Conservation (phyloP, 1,140 invertebrate genomes). For the Papilio helenus region DNA sequence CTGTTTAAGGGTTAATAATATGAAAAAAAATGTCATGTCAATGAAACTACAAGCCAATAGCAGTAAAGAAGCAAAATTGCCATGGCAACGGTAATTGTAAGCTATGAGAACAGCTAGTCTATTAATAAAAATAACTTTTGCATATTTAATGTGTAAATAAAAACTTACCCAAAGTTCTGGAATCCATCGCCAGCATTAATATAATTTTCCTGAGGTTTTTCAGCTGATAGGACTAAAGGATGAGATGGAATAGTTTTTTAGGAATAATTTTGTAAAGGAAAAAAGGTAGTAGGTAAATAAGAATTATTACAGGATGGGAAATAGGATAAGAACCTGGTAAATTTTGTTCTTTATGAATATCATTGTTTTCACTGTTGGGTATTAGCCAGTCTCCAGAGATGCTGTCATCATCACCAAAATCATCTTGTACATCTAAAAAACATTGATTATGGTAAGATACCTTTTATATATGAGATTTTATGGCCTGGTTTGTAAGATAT, state of each 20-base stretch:
- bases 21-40: too few relatives aligned
- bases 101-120: too few relatives aligned
- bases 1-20: too few relatives aligned
- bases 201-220: slow-evolving; percentile 26
- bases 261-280: slow-evolving; percentile 39
- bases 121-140: too few relatives aligned
- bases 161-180: slow-evolving; percentile 28
- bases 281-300: slow-evolving; percentile 43
- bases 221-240: slow-evolving; percentile 25
- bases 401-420: slow-evolving; percentile 66
- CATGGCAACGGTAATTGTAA: too few relatives aligned
- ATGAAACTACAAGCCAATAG: too few relatives aligned
- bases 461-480: too few relatives aligned
- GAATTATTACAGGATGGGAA: slow-evolving; percentile 42
- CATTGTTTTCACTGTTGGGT: slow-evolving; percentile 50
- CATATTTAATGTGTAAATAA: slow-evolving; percentile 1
- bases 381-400: slow-evolving; percentile 68
- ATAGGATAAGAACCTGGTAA: slow-evolving; percentile 57
- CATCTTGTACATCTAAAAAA: slow-evolving; percentile 60
- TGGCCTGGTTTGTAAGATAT: too few relatives aligned
- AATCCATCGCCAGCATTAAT: slow-evolving; percentile 6
- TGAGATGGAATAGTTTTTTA: slow-evolving; percentile 1
- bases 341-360: slow-evolving; percentile 46
- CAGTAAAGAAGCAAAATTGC: too few relatives aligned
- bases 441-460: neutral